Evolutionary conservation across 1,140 invertebrate genomes (phyloP).

Genomic region (Wasmannia auropunctata): DNA sequence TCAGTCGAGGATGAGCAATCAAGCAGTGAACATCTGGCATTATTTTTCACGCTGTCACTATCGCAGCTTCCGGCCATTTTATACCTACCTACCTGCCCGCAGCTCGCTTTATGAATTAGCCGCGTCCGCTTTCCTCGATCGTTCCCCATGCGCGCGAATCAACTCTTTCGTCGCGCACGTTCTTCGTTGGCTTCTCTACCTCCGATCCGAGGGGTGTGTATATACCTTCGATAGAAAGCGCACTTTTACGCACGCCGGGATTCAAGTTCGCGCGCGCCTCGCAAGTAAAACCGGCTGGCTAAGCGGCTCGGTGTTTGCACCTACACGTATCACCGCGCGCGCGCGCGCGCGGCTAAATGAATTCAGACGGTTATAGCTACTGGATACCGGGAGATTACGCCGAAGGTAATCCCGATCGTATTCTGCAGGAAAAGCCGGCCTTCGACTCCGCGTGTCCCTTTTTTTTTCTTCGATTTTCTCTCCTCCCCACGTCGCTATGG

Average conservation of each 20-base stretch:
- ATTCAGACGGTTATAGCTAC: slow-evolving; percentile 72
- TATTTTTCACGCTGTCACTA: slow-evolving; percentile 31
- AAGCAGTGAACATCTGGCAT: slow-evolving; percentile 43
- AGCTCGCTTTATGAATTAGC: slow-evolving; percentile 15
- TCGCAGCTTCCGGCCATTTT: slow-evolving; percentile 36
- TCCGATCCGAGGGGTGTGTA: background rate
- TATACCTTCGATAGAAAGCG: background rate
- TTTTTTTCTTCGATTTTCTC: slow-evolving; percentile 42
- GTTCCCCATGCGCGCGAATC: slow-evolving; percentile 19
- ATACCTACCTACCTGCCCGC: background rate
- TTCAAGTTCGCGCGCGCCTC: slow-evolving; percentile 25
- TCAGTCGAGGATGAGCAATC: slow-evolving; percentile 27
- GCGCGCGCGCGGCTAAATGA: slow-evolving; percentile 69
- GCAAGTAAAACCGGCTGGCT: slow-evolving; percentile 55
- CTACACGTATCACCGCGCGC: slow-evolving; percentile 63
- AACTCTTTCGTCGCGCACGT: slow-evolving; percentile 37
- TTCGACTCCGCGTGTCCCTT: background rate
- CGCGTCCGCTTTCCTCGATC: slow-evolving; percentile 18
- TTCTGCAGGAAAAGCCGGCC: slow-evolving; percentile 53
- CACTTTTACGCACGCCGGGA: slow-evolving; percentile 21
- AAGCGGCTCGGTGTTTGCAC: slow-evolving; percentile 27
- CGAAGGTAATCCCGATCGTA: slow-evolving; percentile 72
- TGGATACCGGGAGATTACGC: slow-evolving; percentile 73
- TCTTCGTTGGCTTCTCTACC: background rate
- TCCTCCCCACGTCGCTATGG: slow-evolving; percentile 29